Evolutionary conservation across 2,113 vertebrate species (phyloP), one percentile per base, ranked within the genome.

Genomic region (Nanorana parkeri): DNA sequence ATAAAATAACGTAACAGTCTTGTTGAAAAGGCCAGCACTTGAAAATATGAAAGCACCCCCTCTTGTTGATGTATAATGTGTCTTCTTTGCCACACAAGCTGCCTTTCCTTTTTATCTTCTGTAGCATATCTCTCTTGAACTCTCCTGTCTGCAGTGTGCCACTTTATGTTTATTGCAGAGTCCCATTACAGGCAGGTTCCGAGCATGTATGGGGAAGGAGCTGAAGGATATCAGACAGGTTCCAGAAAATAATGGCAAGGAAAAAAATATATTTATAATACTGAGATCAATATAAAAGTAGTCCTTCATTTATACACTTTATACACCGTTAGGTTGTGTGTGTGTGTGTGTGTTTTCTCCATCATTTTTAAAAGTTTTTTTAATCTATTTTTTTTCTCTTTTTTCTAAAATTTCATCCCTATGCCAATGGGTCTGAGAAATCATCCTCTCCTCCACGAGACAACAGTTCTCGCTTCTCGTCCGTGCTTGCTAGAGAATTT

Each of bases 221-320:
- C 78, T 85, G 86, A 74, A 86, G 83, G 84, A 80, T 75, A 58
- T 64, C 65, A 68, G 72, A 75, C 80, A 83, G 71, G 71, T 82
- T 82, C 71, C 80, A 75, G 51, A 81, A 81, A 85, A 83, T 88
- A 88, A 88, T 87, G 90, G 85, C 89, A 89, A 86, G 82, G 83
- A 86, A 89, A 88, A 90, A 90, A 92, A 91, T 92, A 88, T 88
- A 90, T 91, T 89, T 91, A 96, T 96, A 98, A 97, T 96, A 98
- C 96, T 98, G 97, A 95, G 92, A 92, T 97, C 95, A 98, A 96
- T 98, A 97, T 94, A 98, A 98, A 98, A 98, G 95, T 97, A 96
- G 94, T 97, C 96, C 97, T 97, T 97, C 95, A 95, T 97, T 96
- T 97, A 94, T 97, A 97, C 96, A 97, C 92, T 97, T 97, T 97